These are phyloP conservation scores for Subanguina moxae DNA, from an alignment of 1,140 invertebrate species.

Conservation along the genomic window DNA sequence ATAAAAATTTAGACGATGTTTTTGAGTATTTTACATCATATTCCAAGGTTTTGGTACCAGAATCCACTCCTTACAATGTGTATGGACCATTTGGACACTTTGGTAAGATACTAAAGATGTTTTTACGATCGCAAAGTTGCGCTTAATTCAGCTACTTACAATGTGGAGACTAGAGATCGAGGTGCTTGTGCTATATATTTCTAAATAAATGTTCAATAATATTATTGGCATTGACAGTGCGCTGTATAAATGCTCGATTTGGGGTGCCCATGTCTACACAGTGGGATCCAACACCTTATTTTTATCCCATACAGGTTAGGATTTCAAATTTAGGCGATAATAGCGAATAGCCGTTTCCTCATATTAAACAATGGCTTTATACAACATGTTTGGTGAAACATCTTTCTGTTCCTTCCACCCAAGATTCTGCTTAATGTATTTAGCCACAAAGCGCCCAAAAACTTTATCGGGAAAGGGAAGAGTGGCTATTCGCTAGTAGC, in stretches of 20 bases:
- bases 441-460: too few species aligned
- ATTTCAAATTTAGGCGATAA: neutral
- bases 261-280: conserved; percentile 77
- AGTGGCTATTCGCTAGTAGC: neutral
- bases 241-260: conserved; percentile 69
- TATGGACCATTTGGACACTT: conserved; percentile 87
- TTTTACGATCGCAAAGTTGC: too few species aligned
- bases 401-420: neutral
- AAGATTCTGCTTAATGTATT: too few species aligned
- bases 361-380: neutral
- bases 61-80: conserved; percentile 73
- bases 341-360: neutral
- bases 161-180: conserved; percentile 86
- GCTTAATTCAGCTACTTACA: conserved; percentile 74
- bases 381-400: neutral
- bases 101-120: conserved; percentile 24
- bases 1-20: too few species aligned
- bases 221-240: conserved; percentile 64
- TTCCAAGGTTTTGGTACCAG: conserved; percentile 41
- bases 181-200: conserved; percentile 72
- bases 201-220: neutral
- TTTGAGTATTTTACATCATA: conserved; percentile 34
- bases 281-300: conserved; percentile 77
- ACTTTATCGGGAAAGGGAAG: too few species aligned
- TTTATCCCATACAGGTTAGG: conserved; percentile 83